Evolutionary conservation across 2,113 vertebrate species (phyloP).

Genomic region (human): DNA sequence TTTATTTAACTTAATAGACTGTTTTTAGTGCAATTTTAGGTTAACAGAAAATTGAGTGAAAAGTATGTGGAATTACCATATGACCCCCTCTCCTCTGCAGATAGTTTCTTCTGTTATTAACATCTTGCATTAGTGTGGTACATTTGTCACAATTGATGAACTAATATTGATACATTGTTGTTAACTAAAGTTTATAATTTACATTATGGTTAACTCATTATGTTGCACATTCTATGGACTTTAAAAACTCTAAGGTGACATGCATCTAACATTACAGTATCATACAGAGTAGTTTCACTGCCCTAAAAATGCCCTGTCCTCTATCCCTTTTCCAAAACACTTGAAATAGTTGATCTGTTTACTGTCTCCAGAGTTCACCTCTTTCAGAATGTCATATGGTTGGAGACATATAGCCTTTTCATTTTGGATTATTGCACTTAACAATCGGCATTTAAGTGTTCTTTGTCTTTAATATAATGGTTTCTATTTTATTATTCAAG

Average conservation of each 20-base stretch:
- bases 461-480: background rate
- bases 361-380: background rate
- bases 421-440: background rate
- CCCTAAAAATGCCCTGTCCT: background rate
- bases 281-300: background rate
- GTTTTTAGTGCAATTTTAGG: background rate
- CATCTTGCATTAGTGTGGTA: background rate
- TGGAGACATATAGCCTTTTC: background rate
- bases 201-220: background rate
- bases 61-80: background rate
- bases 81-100: background rate
- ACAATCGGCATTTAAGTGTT: background rate
- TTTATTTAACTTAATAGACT: background rate
- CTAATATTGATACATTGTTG: background rate
- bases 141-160: background rate
- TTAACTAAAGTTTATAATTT: background rate
- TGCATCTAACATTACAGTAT: background rate
- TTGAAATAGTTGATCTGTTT: background rate
- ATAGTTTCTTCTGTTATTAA: background rate
- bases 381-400: background rate
- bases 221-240: background rate
- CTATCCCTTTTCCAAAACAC: too few species aligned
- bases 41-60: background rate
- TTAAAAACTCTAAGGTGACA: background rate
- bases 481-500: conserved; percentile 34